These are phyloP conservation scores for Drosophila chauvacae DNA, from an alignment of 1,140 invertebrate genomes.

Conservation along the genomic window DNA sequence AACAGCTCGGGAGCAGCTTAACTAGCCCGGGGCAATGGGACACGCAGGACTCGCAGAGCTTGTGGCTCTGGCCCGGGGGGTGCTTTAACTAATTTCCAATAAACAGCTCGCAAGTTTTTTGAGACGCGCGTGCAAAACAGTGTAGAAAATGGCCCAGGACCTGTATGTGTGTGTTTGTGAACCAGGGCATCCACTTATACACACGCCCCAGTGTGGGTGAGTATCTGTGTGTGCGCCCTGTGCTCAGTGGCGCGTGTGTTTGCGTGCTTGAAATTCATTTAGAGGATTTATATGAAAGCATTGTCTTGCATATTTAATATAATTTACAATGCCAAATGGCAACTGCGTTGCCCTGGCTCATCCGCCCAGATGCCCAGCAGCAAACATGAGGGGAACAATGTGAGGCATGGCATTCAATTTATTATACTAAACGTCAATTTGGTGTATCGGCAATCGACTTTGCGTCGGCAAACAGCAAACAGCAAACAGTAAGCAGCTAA, in stretches of 20 bases:
- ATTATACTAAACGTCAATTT: conserved; percentile 82
- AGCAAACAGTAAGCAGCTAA: conserved; percentile 22
- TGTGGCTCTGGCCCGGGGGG: conserved; percentile 22
- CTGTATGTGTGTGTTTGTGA: neutral
- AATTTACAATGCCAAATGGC: conserved; percentile 68
- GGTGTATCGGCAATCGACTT: conserved; percentile 70
- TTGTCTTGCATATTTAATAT: conserved; percentile 82
- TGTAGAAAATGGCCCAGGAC: conserved; percentile 52
- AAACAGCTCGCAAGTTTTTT: conserved; percentile 68
- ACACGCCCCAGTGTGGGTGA: conserved; percentile 16
- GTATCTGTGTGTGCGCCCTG: conserved; percentile 13
- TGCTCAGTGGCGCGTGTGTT: conserved; percentile 74
- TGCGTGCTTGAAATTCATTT: conserved; percentile 82
- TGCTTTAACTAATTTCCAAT: conserved; percentile 77
- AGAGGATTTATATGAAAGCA: conserved; percentile 78
- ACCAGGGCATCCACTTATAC: conserved; percentile 34
- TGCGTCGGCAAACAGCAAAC: conserved; percentile 55
- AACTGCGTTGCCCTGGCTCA: conserved; percentile 17
- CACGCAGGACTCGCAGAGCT: neutral
- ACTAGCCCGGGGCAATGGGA: conserved; percentile 30
- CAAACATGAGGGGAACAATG: conserved; percentile 30
- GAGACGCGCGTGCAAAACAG: conserved; percentile 55
- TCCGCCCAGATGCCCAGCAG: conserved; percentile 28
- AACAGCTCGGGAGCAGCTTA: conserved; percentile 43
- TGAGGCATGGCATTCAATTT: conserved; percentile 61